Evolutionary conservation across 2,113 vertebrate genomes (phyloP), one percentile per base, ranked within the genome.

Genomic region (Sceloporus undulatus): DNA sequence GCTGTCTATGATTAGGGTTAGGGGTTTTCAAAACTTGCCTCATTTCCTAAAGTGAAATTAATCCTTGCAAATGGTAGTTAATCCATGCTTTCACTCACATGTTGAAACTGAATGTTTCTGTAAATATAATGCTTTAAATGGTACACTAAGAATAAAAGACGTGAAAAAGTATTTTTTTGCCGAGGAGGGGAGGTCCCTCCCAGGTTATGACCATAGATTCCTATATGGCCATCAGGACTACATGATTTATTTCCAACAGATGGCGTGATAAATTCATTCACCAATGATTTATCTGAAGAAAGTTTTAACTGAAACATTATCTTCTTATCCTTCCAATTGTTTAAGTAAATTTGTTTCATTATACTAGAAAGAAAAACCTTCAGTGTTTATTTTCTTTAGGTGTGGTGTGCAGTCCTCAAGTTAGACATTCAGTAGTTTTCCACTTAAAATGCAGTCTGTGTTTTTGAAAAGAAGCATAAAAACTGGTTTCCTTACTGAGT

Each of bases 201-300:
- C 38, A n/a, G 81, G 85, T 91, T 62, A 91, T 34, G 71, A 52
- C 79, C 92, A 76, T 79, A 88, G 87, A 65, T 93, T 90, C 54
- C 34, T 90, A 77, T 92, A 38, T 29, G 38, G 84, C 59, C 78
- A 87, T 90, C 29, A 85, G 75, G 85, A 25, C 29, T 7, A 75
- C 25, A 11, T 52, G 23, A 40, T 27, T 87, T 0, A 1, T 74
- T 93, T 91, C 54, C 21, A 75, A 0, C 89, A 21, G 65, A 10
- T 80, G 88, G 91, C 79, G 73, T 81, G 62, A 74, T 89, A 91
- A 86, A 92, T 85, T 91, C 29, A 70, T 8, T 76, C 40, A 70
- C 29, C 82, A 8, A 85, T 88, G 81, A 87, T 90, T 91, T 87
- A 27, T 71, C 42, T 88, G 48, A 79, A 87, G 87, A 86, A 90